Conservation (phyloP, 2,797 vertebrate genomes). For the Sebastes glaucus region DNA sequence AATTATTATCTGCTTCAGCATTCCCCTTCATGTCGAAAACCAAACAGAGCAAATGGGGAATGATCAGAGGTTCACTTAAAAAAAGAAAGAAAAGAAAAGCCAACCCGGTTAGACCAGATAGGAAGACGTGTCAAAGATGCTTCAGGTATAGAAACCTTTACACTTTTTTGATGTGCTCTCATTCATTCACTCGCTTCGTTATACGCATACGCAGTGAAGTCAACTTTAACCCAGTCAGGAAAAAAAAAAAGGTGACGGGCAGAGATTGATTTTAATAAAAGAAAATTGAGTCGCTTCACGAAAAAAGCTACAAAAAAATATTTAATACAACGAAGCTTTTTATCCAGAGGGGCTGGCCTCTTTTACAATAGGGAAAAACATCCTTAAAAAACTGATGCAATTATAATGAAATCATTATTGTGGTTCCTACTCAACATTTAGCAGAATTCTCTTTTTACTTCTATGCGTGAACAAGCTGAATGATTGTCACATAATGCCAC, state of each 20-base stretch:
- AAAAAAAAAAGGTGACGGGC: background rate
- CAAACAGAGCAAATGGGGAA: constrained; percentile 59
- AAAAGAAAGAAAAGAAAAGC: background rate
- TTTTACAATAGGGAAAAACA: constrained; percentile 10
- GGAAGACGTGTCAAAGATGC: background rate
- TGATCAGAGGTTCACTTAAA: constrained; percentile 46
- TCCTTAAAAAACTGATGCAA: constrained; percentile 10
- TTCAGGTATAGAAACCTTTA: constrained; percentile 17
- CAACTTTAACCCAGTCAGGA: background rate
- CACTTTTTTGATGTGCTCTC: background rate
- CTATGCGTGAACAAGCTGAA: background rate
- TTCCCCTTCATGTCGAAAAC: constrained; percentile 65
- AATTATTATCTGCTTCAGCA: constrained; percentile 41
- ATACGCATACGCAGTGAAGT: background rate
- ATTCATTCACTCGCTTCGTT: constrained; percentile 1
- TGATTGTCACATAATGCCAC: background rate
- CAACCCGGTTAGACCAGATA: background rate
- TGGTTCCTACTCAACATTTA: constrained; percentile 20
- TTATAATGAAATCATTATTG: constrained; percentile 31
- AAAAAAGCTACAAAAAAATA: constrained; percentile 6
- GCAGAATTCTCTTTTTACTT: constrained; percentile 4
- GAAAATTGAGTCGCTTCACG: background rate
- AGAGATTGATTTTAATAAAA: constrained; percentile 29
- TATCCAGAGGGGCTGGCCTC: constrained; percentile 1
- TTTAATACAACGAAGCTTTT: constrained; percentile 2